phyloP scores from a whole-genome alignment of 2,797 vertebrate genomes.

The Sebastes matsubarae region DNA sequence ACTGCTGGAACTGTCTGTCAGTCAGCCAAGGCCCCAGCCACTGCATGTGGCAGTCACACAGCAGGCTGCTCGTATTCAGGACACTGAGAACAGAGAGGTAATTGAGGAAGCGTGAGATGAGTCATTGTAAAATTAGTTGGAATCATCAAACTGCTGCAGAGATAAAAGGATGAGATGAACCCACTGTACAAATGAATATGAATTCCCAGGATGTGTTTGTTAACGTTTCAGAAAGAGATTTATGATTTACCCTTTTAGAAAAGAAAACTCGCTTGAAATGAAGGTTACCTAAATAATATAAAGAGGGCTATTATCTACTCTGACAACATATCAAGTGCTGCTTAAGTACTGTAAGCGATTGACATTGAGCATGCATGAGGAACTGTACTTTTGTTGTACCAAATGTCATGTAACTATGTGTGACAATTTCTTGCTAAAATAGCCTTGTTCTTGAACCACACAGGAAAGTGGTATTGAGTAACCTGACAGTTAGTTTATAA shows the following conservation, averaged over 20 bases:
- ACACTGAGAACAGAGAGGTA: constrained; percentile 74
- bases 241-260: neutral
- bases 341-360: neutral
- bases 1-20: constrained; percentile 81
- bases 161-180: neutral
- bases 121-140: neutral
- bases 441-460: neutral
- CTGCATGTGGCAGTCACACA: constrained; percentile 94
- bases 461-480: neutral
- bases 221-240: neutral
- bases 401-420: neutral
- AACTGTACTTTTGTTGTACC: neutral
- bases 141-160: neutral
- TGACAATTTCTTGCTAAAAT: neutral
- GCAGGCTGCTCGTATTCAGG: constrained; percentile 91
- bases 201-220: neutral
- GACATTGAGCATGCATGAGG: neutral
- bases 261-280: neutral
- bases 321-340: neutral
- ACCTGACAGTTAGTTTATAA: neutral
- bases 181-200: neutral
- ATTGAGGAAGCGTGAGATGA: neutral
- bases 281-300: neutral
- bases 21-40: constrained; percentile 90
- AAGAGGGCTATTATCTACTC: neutral